phyloP scores from a whole-genome alignment of 2,113 vertebrate genomes.

The Vimba vimba region DNA sequence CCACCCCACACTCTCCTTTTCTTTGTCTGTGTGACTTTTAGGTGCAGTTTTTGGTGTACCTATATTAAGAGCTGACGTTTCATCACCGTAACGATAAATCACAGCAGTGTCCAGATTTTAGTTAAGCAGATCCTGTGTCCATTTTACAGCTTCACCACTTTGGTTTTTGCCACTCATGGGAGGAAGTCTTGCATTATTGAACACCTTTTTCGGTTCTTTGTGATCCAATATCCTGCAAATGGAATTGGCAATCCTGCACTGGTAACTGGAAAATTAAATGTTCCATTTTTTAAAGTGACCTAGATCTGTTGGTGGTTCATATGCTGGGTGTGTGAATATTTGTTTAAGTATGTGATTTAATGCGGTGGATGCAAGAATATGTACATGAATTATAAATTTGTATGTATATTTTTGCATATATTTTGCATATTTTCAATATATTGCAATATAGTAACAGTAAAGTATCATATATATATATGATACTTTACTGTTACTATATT shows the following conservation, averaged over 20 bases:
- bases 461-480: no score
- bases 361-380: neutral
- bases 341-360: neutral
- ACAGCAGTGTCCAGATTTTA: conserved; percentile 16
- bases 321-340: conserved; percentile 41
- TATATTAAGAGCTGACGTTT: conserved; percentile 27
- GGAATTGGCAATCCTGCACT: neutral
- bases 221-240: conserved; percentile 46
- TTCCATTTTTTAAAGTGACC: conserved; percentile 39
- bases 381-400: neutral
- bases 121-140: conserved; percentile 22
- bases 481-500: no score
- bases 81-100: conserved; percentile 31
- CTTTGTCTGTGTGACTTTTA: neutral
- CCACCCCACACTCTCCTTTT: neutral
- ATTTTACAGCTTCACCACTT: conserved; percentile 22
- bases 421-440: neutral
- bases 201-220: conserved; percentile 15
- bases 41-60: neutral
- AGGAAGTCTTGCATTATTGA: conserved; percentile 44
- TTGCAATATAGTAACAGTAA: no score
- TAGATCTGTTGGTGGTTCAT: conserved; percentile 49
- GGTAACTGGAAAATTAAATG: conserved; percentile 36
- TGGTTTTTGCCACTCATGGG: neutral
- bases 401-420: neutral